Evolutionary conservation across 2,797 vertebrate genomes (phyloP).

Genomic region (Thamnophis elegans): DNA sequence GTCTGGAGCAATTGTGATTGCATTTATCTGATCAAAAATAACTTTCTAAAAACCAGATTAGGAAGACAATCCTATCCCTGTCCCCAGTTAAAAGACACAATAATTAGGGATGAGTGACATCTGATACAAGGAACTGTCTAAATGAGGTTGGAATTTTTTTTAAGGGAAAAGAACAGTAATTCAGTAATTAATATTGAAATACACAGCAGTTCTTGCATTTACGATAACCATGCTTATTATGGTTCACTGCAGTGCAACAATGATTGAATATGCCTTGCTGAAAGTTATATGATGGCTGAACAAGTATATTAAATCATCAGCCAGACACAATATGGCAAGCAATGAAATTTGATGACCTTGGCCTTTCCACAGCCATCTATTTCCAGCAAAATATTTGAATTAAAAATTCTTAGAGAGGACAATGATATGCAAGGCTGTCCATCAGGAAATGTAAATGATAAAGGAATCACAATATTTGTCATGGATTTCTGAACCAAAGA

Average conservation of each 20-base stretch:
- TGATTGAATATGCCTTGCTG: neutral
- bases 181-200: constrained; percentile 6
- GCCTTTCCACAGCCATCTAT: neutral
- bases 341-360: neutral
- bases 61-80: neutral
- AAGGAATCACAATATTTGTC: neutral
- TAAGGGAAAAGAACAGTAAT: neutral
- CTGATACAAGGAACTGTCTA: neutral
- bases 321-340: neutral
- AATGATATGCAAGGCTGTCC: neutral
- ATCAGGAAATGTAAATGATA: neutral
- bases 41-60: neutral
- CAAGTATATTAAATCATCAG: constrained; percentile 8
- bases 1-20: neutral
- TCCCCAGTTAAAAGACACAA: neutral
- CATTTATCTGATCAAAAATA: neutral
- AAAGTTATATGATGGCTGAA: neutral
- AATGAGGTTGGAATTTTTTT: neutral
- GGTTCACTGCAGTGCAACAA: neutral
- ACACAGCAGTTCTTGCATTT: neutral
- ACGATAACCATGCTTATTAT: neutral
- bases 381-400: neutral
- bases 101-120: neutral
- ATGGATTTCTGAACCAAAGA: neutral
- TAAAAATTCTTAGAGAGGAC: constrained; percentile 1